Conservation (phyloP, 2,797 vertebrate species). For the Anomalospiza imberbis region DNA sequence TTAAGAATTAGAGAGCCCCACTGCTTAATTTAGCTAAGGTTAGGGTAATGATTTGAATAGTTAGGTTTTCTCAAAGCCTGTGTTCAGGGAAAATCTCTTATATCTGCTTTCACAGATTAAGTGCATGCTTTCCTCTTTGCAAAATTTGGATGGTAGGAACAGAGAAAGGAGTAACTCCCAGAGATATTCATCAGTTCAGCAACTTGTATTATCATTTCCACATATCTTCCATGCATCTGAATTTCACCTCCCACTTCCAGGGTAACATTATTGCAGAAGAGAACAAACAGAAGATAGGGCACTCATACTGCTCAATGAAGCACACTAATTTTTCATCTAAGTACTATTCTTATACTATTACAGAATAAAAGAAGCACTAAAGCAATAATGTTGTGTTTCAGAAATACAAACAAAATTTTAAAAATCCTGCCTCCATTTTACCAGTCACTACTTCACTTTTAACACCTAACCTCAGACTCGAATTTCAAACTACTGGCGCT, state of each 20-base stretch:
- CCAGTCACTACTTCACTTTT: not conserved
- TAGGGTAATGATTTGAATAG: not conserved
- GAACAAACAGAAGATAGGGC: not conserved
- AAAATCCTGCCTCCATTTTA: not conserved
- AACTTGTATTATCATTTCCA: not conserved
- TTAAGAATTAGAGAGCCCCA: not conserved
- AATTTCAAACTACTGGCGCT: not conserved
- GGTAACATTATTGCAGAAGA: not conserved
- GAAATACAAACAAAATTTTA: not conserved
- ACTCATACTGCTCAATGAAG: not conserved
- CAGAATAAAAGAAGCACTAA: not conserved
- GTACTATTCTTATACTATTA: rapidly evolving
- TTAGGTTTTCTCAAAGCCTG: not conserved
- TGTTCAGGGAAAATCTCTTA: not conserved
- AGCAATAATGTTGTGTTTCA: not conserved
- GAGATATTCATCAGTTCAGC: not conserved
- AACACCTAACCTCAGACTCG: not conserved
- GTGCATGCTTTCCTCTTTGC: not conserved
- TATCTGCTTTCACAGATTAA: not conserved
- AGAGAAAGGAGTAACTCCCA: not conserved
- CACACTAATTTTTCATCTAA: not conserved
- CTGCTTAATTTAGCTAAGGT: not conserved
- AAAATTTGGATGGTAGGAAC: not conserved
- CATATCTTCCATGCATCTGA: not conserved
- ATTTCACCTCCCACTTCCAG: not conserved